These are phyloP conservation scores for Herpetotheres cachinnans DNA, from an alignment of 2,113 vertebrate species.

Conservation along the genomic window DNA sequence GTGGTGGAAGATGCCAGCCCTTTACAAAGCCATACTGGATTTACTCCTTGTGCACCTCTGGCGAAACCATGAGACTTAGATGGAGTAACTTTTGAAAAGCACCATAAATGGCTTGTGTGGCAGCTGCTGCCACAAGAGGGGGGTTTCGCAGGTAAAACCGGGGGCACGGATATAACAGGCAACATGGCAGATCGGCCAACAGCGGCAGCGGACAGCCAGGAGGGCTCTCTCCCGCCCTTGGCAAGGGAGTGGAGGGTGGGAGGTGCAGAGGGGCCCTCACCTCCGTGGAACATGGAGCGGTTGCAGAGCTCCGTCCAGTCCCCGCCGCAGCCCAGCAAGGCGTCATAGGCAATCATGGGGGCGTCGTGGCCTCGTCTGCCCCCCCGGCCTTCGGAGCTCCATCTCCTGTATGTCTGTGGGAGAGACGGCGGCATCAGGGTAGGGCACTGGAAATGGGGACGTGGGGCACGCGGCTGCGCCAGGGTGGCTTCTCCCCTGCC, in stretches of 20 bases:
- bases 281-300: constrained; percentile 93
- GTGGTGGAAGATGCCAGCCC: not conserved
- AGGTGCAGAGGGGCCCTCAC: constrained; percentile 56
- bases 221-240: fast-evolving
- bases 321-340: constrained; percentile 83
- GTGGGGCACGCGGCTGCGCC: fast-evolving
- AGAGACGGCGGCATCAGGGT: fast-evolving
- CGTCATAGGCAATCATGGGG: constrained; percentile 96
- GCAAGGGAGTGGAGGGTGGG: fast-evolving
- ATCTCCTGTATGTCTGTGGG: constrained; percentile 84
- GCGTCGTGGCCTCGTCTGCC: constrained; percentile 91
- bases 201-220: not conserved
- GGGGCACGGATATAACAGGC: not conserved
- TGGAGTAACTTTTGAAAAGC: not conserved
- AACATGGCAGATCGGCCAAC: not conserved
- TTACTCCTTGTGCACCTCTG: not conserved
- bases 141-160: not conserved
- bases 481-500: too few species aligned
- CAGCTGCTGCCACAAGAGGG: not conserved
- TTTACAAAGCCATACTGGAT: not conserved
- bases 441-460: fast-evolving
- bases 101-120: fast-evolving
- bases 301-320: constrained; percentile 89
- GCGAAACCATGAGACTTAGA: not conserved
- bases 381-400: constrained; percentile 92